Evolutionary conservation across 2,888 invertebrate genomes (phyloP), one percentile per base, ranked within the genome.

Genomic region (Notodonta dromedarius): DNA sequence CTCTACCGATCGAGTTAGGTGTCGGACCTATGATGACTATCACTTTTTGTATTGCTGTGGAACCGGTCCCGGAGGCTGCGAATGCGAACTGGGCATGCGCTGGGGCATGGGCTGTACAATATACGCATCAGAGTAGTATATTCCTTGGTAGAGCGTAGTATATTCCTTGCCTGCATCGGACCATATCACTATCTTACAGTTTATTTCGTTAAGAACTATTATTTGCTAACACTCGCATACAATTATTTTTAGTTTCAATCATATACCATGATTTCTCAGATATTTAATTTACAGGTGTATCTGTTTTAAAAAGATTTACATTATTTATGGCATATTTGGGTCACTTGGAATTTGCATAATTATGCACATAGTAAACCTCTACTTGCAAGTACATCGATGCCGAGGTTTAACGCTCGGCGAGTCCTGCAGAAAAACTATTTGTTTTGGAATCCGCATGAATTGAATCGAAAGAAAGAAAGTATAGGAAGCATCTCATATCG

Each of bases 1-100:
- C 69, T 66, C 73, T 73, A 74, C 76, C 60, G 58, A 71, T 67
- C 71, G 48, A 61, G 66, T 59, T 67, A 78, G 81, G 80, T 81
- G 80, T 82, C 69, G 79, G 75, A 73, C 78, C 74, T 77, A 71
- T 75, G 82, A 83, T 86, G 83, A 84, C 84, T 88, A 88, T 88
- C 85, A 83, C 82, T 86, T 86, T 84, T 85, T 85, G 82, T 82
- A 82, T 83, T 69, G 75, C 66, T 65, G 73, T 71, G 68, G 75
- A 87, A 90, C 90, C 90, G 89, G 90, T 89, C 83, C 60, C 60
- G 64, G 63, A 65, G 75, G 70, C 78, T 79, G 79, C 70, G 72
- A 76, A 81, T 78, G 79, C 71, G 71, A 78, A 73, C 78, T 80
- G 79, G 76, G 77, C 69, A 63, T 67, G 71, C 66, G 69, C 71